These are phyloP conservation scores for Podarcis raffonei DNA, from an alignment of 2,113 vertebrate species.

Conservation along the genomic window DNA sequence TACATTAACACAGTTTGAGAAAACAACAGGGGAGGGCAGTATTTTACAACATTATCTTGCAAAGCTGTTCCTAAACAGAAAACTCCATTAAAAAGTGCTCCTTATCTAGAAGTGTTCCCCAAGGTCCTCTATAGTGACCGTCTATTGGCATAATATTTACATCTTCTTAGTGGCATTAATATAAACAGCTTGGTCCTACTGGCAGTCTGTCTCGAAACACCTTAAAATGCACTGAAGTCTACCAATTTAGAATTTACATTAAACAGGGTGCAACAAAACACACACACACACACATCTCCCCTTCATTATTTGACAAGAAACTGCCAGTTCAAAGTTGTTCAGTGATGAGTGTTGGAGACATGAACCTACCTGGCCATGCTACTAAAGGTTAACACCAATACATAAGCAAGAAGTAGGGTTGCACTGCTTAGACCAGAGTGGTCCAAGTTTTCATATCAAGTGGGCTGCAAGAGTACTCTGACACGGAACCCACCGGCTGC, in stretches of 20 bases:
- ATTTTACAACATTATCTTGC: constrained; percentile 8
- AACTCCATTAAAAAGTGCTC: not conserved
- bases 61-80: not conserved
- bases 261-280: not conserved
- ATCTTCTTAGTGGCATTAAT: not conserved
- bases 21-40: accelerated
- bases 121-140: not conserved
- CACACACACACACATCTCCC: too few relatives aligned
- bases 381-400: not conserved
- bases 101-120: not conserved
- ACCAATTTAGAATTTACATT: not conserved
- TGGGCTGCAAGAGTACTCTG: too few relatives aligned
- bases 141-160: not conserved
- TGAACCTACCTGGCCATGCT: not conserved
- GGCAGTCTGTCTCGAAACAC: not conserved
- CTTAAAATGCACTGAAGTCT: not conserved
- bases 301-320: not conserved
- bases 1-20: not conserved
- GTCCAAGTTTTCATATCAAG: too few relatives aligned
- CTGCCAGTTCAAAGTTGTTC: not conserved
- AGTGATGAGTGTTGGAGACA: not conserved
- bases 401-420: too few relatives aligned
- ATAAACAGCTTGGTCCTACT: not conserved
- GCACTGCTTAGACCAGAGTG: too few relatives aligned
- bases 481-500: too few relatives aligned